These are phyloP conservation scores for Chaetorhynchus papuensis DNA, from an alignment of 2,113 vertebrate species.

Conservation along the genomic window DNA sequence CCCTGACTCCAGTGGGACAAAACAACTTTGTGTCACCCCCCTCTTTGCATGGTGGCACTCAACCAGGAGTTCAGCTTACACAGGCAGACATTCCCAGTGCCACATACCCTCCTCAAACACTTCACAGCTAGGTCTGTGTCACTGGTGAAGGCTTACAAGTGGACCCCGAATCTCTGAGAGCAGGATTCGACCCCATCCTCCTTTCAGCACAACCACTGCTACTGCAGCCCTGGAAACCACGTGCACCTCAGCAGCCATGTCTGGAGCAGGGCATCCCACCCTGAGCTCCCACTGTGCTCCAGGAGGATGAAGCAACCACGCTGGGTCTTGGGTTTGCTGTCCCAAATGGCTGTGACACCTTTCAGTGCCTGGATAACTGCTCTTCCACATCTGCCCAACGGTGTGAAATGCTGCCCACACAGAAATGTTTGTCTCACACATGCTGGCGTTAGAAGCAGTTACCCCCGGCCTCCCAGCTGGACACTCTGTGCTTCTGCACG, in stretches of 20 bases:
- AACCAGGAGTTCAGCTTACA: fast-evolving
- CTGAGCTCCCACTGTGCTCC: fast-evolving
- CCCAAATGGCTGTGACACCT: background rate
- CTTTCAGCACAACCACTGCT: background rate
- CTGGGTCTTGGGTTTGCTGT: background rate
- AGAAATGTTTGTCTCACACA: background rate
- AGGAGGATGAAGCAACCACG: fast-evolving
- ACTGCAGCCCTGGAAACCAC: background rate
- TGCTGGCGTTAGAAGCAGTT: background rate
- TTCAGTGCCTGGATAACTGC: too few relatives aligned
- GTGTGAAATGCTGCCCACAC: background rate
- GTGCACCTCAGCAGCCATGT: fast-evolving
- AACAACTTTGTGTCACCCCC: background rate
- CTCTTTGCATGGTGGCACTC: background rate
- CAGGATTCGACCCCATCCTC: background rate
- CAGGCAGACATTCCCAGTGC: background rate
- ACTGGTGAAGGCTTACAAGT: background rate
- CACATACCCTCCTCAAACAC: background rate
- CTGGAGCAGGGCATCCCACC: background rate
- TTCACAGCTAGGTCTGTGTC: background rate
- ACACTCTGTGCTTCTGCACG: background rate
- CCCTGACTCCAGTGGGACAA: too few relatives aligned
- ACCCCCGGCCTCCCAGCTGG: background rate
- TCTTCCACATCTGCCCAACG: background rate
- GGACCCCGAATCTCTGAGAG: background rate